phyloP scores from a whole-genome alignment of 2,888 invertebrate species.

The Ectemnius continuus region DNA sequence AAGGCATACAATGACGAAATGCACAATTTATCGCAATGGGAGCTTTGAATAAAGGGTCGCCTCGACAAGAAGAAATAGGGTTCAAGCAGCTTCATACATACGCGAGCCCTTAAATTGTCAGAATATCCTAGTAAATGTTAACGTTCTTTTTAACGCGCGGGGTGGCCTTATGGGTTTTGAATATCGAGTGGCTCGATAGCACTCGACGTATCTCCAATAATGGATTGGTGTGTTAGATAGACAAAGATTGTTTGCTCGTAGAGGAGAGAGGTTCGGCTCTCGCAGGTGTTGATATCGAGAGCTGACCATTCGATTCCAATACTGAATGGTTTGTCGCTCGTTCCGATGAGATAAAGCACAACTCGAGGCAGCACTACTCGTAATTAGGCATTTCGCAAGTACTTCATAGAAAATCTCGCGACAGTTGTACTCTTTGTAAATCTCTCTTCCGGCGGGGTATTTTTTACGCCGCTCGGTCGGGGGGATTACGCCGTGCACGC shows the following conservation, averaged over 20 bases:
- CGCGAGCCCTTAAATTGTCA: constrained; percentile 39
- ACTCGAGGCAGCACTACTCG: constrained; percentile 32
- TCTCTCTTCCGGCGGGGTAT: constrained; percentile 45
- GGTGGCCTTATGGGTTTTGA: constrained; percentile 12
- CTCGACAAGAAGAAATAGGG: no score
- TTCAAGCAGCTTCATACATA: constrained; percentile 39
- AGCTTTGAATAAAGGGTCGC: constrained; percentile 30
- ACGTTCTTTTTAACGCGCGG: not conserved
- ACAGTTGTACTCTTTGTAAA: constrained; percentile 56
- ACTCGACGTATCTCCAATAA: constrained; percentile 45
- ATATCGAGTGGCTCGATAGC: constrained; percentile 22
- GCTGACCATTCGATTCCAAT: not conserved
- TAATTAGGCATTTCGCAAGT: constrained; percentile 9
- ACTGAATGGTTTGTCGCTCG: not conserved
- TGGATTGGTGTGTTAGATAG: constrained; percentile 28
- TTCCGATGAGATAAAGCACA: not conserved
- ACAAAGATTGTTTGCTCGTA: constrained; percentile 40
- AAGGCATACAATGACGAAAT: constrained; percentile 56
- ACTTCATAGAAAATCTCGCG: constrained; percentile 43
- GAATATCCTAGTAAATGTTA: not conserved
- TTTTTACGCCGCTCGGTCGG: constrained; percentile 53
- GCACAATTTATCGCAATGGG: constrained; percentile 40
- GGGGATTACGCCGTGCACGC: constrained; percentile 61
- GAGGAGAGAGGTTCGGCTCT: constrained; percentile 13
- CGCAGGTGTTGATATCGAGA: constrained; percentile 1